Conservation (phyloP, 92 coral and sea anemone species). For the Bergia puertoricense region DNA sequence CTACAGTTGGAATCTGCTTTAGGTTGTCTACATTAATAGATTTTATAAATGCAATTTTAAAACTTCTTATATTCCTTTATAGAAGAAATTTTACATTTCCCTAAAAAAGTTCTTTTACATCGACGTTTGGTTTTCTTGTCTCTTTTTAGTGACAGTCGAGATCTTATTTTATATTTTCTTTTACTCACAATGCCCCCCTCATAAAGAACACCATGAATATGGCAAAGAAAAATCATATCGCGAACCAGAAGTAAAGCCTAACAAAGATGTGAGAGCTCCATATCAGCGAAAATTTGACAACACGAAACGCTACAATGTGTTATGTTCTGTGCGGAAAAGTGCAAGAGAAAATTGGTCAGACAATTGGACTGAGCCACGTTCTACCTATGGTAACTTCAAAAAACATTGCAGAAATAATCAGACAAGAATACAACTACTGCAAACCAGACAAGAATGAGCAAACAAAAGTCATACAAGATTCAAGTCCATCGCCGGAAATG, state of each 20-base stretch:
- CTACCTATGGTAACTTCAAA: background rate
- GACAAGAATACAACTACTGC: conserved; percentile 30
- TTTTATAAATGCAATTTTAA: conserved; percentile 23
- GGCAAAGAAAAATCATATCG: conserved; percentile 4
- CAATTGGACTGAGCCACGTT: conserved; percentile 42
- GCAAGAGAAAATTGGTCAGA: conserved; percentile 50
- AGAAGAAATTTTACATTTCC: conserved; percentile 40
- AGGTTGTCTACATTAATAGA: conserved; percentile 43
- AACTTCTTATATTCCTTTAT: conserved; percentile 47
- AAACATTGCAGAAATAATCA: conserved; percentile 19
- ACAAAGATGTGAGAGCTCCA: conserved; percentile 44
- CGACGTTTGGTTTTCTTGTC: conserved; percentile 35
- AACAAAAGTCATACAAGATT: background rate
- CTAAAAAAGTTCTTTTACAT: conserved; percentile 39
- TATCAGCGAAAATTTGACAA: conserved; percentile 20
- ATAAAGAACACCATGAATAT: conserved; percentile 47
- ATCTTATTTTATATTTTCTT: conserved; percentile 49
- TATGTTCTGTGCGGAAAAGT: conserved; percentile 14
- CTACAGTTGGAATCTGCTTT: conserved; percentile 44
- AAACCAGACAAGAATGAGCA: conserved; percentile 2
- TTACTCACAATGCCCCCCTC: conserved; percentile 57
- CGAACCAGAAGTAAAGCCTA: conserved; percentile 15
- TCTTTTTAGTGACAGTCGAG: conserved; percentile 34
- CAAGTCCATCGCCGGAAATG: background rate
- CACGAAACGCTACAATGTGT: conserved; percentile 20